Conservation (phyloP, 2,797 vertebrate species). For the Enteromius anoplus region DNA sequence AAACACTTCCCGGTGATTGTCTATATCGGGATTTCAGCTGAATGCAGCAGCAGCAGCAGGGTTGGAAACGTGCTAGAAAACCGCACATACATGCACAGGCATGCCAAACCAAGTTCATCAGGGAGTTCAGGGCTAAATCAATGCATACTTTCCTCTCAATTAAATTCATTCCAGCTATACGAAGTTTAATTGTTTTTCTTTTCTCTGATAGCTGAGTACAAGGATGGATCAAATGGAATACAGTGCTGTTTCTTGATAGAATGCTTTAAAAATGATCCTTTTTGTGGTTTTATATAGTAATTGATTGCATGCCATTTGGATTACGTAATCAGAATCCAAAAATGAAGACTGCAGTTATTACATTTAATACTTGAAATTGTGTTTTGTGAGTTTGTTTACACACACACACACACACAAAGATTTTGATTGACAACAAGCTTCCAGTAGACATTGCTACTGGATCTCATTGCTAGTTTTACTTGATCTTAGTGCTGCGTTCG, state of each 20-base stretch:
- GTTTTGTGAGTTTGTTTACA: neutral
- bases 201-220: constrained; percentile 1
- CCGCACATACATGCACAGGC: constrained; percentile 61
- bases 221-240: constrained; percentile 2
- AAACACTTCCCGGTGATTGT: constrained; percentile 81
- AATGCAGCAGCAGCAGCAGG: constrained; percentile 61
- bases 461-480: too few species aligned
- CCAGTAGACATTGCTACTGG: neutral
- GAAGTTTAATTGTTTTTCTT: constrained; percentile 43
- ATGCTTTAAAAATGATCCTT: neutral
- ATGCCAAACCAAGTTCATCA: constrained; percentile 77
- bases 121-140: constrained; percentile 78
- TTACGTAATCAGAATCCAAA: neutral
- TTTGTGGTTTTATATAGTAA: neutral
- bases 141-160: constrained; percentile 77
- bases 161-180: constrained; percentile 63
- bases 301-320: neutral
- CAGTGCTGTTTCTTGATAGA: neutral
- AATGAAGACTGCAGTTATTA: neutral
- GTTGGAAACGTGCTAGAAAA: constrained; percentile 76
- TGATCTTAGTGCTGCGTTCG: too few species aligned
- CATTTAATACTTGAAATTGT: neutral
- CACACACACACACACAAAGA: neutral
- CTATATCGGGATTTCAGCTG: constrained; percentile 69
- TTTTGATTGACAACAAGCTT: neutral